Evolutionary conservation across 2,888 invertebrate species (phyloP).

Genomic region (Notodromas monacha): DNA sequence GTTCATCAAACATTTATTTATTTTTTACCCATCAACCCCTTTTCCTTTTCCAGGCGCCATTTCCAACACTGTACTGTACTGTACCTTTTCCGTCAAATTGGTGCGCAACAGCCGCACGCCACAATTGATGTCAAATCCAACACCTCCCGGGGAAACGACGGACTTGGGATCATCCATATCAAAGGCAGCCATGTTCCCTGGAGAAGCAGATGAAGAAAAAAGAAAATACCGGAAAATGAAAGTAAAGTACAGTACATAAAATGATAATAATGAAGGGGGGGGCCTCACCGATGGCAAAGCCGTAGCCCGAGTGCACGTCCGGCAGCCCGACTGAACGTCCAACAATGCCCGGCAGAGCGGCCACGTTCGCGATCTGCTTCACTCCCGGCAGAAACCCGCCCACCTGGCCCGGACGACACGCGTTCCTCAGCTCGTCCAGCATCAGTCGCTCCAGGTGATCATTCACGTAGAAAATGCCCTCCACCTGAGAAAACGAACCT

Average conservation of each 20-base stretch:
- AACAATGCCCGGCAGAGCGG: slow-evolving; percentile 69
- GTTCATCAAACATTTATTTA: too few relatives aligned
- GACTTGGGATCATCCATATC: slow-evolving; percentile 65
- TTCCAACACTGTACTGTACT: too few relatives aligned
- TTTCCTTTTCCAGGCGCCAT: too few relatives aligned
- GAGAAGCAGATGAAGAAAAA: slow-evolving; percentile 7
- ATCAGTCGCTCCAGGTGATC: slow-evolving; percentile 60
- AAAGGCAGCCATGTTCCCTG: slow-evolving; percentile 96
- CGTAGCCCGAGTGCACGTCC: slow-evolving; percentile 92
- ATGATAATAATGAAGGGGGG: background rate
- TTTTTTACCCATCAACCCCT: too few relatives aligned
- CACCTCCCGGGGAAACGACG: slow-evolving; percentile 87
- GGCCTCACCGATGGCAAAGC: slow-evolving; percentile 66
- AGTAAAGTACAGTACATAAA: slow-evolving; percentile 1
- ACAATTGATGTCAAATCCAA: slow-evolving; percentile 97
- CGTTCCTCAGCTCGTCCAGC: slow-evolving; percentile 75
- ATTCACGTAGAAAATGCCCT: slow-evolving; percentile 90
- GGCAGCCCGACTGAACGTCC: slow-evolving; percentile 59
- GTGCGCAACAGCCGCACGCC: slow-evolving; percentile 80
- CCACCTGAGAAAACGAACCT: slow-evolving; percentile 26
- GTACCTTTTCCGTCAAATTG: slow-evolving; percentile 62
- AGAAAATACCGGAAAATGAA: slow-evolving; percentile 5
- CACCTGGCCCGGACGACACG: slow-evolving; percentile 54
- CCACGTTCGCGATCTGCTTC: slow-evolving; percentile 96
- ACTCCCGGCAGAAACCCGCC: slow-evolving; percentile 95